Evolutionary conservation across 2,113 vertebrate species (phyloP), one percentile per base, ranked within the genome.

Genomic region (Otus sunia): DNA sequence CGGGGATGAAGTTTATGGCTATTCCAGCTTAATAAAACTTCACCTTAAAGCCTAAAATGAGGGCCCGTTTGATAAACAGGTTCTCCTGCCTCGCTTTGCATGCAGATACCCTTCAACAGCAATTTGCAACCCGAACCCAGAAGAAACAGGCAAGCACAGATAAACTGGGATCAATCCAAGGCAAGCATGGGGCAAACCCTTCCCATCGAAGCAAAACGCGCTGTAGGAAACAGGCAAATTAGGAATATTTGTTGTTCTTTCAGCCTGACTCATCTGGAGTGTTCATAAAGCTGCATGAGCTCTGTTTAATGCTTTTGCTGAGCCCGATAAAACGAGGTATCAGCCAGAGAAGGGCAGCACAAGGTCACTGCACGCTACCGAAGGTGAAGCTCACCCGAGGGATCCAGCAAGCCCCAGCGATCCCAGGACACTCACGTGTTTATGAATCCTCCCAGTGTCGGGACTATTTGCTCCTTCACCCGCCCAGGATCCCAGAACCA

Each of bases 401-500:
- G 39, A 45, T 17, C 30, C 45, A 16, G 29, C 66, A 37, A 68
- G 16, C 15, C 29, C 9, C 69, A 9, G 66, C 5, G 7, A 62
- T 18, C 41, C 55, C 78, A 22, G 26, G 41, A 75, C 39, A 3
- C 6, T n/a, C 10, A 2, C 3, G 3, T 2, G 22, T 39, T 20
- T 22, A 12, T 4, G 19, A 10, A 58, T 27, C n/a, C 41, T 55
- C 27, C 12, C 55, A 4, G 32, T 4, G 18, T 50, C 3, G 0
- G 2, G 26, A 36, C 37, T 37, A 10, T 18, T 15, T 7, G 56
- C 41, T 23, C 43, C 81, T 37, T 25, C 34, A 15, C 73, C 26
- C 17, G 5, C 10, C 1, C 12, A n/a, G n/a, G 50, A 30, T n/a
- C 41, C 58, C 1, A 1, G 27, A 66, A 18, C 5, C 5, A 1